Base-by-base conservation (phyloP, 1,140 invertebrate species). In the Brachionus paranguensis region DNA sequence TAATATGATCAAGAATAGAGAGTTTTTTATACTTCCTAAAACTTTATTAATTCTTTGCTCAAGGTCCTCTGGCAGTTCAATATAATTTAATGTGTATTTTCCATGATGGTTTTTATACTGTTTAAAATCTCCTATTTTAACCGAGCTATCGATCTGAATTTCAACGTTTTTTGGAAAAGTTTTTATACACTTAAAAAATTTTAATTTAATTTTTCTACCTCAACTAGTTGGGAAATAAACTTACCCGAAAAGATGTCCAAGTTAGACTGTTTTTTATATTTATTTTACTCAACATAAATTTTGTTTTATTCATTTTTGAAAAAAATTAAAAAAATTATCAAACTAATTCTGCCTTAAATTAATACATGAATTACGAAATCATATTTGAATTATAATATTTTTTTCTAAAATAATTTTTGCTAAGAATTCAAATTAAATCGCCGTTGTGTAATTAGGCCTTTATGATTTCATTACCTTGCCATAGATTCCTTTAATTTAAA, bases 101-200 rank as follows among this genome's bases (percentile, higher is more conserved):
- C 78, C 78, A 60, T 53, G 53, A 81, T 81, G 78, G 17, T 60
- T 64, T 45, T 81, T 81, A 12, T 45, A 68, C 3, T 81, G 29
- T 20, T 60, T 64, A 43, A 81, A 68, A 41, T 60, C 37, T 17
- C 53, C 78, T 12, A 43, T 64, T 65, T 81, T 47, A 14, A 81
- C 33, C 7, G 33, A 41, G 5, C 20, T 55, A 47, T 68, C 64
- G 8, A 81, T 64, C 64, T 81, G 8, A 37, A 81, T 17, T 43
- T 60, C 43, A 11, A 20, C 20, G 7, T 20, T 64, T 81, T 81
- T 81, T 24, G 78, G 78, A 8, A 81, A 4, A 64, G 78, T 81
- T 8, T 68, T 81, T 4, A 81, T 81, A 12, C 3, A 76, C 72
- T 76, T 14, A 4, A 50, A 17, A 24, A 11, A 41, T 17, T 27